These are phyloP conservation scores for Hypotaenidia philippensis DNA, from an alignment of 2,797 vertebrate genomes.

Conservation along the genomic window DNA sequence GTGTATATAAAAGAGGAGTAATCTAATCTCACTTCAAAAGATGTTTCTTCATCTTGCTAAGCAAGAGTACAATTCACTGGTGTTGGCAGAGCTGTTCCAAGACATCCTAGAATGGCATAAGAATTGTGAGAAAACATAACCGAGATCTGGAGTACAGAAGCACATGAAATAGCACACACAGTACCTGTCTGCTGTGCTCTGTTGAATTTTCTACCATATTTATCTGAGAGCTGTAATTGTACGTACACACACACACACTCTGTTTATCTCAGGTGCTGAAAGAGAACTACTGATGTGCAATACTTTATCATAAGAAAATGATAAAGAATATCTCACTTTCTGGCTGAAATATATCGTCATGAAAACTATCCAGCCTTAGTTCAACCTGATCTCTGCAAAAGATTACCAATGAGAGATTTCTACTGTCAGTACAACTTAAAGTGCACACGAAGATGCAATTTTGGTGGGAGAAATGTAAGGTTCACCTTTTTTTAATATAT, in stretches of 20 bases:
- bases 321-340: conserved; percentile 5
- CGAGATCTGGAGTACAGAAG: background rate
- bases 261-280: background rate
- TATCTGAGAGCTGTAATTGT: background rate
- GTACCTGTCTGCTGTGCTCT: background rate
- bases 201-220: background rate
- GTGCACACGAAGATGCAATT: background rate
- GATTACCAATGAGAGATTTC: conserved; percentile 14
- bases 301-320: background rate
- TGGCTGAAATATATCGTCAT: background rate
- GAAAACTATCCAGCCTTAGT: background rate
- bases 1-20: background rate
- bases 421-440: background rate
- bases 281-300: background rate
- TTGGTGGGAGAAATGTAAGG: background rate
- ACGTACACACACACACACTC: background rate
- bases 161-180: background rate
- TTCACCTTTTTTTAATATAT: background rate
- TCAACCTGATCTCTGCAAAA: background rate
- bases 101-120: background rate
- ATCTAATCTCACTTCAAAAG: background rate
- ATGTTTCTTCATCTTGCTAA: background rate
- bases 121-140: background rate
- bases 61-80: background rate
- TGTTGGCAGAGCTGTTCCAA: background rate